A percentile compares a stretch with the other conserved stretches of the same genome.
phyloP scores from a whole-genome alignment of 2,888 invertebrate genomes.

The Pogonocherus hispidulus region DNA sequence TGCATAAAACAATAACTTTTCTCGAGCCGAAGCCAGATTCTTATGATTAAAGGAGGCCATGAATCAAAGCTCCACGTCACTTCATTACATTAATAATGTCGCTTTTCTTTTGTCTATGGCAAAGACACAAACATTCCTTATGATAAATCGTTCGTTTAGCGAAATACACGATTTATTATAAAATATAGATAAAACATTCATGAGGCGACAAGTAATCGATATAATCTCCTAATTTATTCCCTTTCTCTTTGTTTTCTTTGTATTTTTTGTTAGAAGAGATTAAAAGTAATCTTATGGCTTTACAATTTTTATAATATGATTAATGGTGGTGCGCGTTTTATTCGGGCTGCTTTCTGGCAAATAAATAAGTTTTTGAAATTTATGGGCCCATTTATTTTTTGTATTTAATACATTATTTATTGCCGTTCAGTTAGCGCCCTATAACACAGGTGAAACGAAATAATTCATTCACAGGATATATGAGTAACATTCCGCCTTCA shows the following conservation, averaged over 20 bases:
- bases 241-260: slow-evolving; percentile 16
- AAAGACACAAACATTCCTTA: slow-evolving; percentile 27
- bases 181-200: slow-evolving; percentile 31
- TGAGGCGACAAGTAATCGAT: slow-evolving; percentile 23
- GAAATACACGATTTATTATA: slow-evolving; percentile 29
- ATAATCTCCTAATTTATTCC: slow-evolving; percentile 31
- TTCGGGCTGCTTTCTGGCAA: slow-evolving; percentile 8
- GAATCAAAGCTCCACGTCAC: slow-evolving; percentile 51
- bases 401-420: background rate
- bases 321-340: slow-evolving; percentile 8
- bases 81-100: slow-evolving; percentile 56
- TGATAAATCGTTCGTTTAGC: slow-evolving; percentile 21
- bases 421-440: background rate
- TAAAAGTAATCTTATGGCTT: slow-evolving; percentile 28
- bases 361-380: slow-evolving; percentile 8
- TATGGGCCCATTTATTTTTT: background rate
- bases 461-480: too few relatives aligned
- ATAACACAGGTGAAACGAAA: too few relatives aligned
- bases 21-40: slow-evolving; percentile 50
- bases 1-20: slow-evolving; percentile 50
- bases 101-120: slow-evolving; percentile 46
- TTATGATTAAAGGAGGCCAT: slow-evolving; percentile 49
- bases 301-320: slow-evolving; percentile 28
- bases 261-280: slow-evolving; percentile 18
- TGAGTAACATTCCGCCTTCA: too few relatives aligned